Percentiles rank a stretch among this genome's conserved stretches.
These are phyloP conservation scores for Smutsia gigantea DNA, from an alignment of 2,797 vertebrate species.

Conservation along the genomic window DNA sequence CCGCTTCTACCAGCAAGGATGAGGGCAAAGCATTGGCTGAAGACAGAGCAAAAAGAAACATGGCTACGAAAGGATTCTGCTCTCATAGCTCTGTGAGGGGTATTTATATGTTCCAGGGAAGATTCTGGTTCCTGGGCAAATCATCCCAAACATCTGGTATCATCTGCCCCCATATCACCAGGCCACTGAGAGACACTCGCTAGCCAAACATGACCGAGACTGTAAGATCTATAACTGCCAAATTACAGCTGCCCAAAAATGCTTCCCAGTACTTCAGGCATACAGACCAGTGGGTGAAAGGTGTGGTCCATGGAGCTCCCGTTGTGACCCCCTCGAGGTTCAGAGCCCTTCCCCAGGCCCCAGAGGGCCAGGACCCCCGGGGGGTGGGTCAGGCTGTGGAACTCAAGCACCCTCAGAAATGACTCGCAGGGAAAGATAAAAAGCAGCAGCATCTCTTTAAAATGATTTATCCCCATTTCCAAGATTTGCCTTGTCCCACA, in stretches of 20 bases:
- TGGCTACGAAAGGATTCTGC: background rate
- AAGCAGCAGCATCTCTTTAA: background rate
- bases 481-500: background rate
- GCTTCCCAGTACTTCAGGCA: background rate
- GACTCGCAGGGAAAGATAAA: background rate
- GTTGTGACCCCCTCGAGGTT: background rate
- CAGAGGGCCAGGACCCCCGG: background rate
- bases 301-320: rapidly evolving
- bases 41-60: background rate
- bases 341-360: background rate
- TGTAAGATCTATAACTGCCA: background rate
- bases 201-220: background rate
- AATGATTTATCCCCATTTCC: background rate
- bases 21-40: background rate
- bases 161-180: background rate
- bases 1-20: background rate
- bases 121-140: background rate
- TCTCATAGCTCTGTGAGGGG: background rate
- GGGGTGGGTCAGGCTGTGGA: background rate
- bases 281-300: background rate
- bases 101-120: background rate
- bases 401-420: background rate
- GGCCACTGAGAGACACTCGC: background rate
- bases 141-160: background rate
- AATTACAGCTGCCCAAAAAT: background rate